Percentiles rank a stretch among this genome's conserved stretches.
Evolutionary conservation across 2,888 invertebrate genomes (phyloP).

Genomic region (Plutella xylostella): DNA sequence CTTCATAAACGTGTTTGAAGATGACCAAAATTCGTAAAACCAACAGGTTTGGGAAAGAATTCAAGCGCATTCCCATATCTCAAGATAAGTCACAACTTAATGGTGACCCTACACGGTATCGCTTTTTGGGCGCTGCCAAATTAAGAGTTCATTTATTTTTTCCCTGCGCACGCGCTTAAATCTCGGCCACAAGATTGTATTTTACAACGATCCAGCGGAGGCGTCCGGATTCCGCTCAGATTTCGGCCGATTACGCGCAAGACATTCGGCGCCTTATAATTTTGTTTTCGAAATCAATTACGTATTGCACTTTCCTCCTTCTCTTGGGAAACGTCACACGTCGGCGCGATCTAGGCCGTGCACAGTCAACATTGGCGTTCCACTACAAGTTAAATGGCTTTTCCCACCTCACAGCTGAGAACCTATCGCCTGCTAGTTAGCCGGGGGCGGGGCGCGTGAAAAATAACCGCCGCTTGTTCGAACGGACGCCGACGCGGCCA

Average conservation of each 20-base stretch:
- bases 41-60: too few species aligned
- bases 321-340: too few species aligned
- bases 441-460: constrained; percentile 22
- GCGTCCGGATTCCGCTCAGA: constrained; percentile 21
- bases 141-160: constrained; percentile 41
- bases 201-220: constrained; percentile 34
- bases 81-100: constrained; percentile 32
- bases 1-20: too few species aligned
- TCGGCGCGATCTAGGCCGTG: too few species aligned
- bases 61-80: constrained; percentile 24
- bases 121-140: constrained; percentile 41
- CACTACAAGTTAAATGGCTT: too few species aligned
- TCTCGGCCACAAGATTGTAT: constrained; percentile 28
- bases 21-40: too few species aligned
- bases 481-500: constrained; percentile 22
- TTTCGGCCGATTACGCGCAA: constrained; percentile 11
- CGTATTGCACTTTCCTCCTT: neutral
- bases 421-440: constrained; percentile 8
- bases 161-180: constrained; percentile 33
- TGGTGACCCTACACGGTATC: constrained; percentile 37
- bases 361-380: too few species aligned
- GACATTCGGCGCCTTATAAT: constrained; percentile 9
- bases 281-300: constrained; percentile 4
- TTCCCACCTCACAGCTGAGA: constrained; percentile 5
- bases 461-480: constrained; percentile 24